Base-by-base conservation (phyloP, 23 tunicate species). In the Phallusia fumigata region DNA sequence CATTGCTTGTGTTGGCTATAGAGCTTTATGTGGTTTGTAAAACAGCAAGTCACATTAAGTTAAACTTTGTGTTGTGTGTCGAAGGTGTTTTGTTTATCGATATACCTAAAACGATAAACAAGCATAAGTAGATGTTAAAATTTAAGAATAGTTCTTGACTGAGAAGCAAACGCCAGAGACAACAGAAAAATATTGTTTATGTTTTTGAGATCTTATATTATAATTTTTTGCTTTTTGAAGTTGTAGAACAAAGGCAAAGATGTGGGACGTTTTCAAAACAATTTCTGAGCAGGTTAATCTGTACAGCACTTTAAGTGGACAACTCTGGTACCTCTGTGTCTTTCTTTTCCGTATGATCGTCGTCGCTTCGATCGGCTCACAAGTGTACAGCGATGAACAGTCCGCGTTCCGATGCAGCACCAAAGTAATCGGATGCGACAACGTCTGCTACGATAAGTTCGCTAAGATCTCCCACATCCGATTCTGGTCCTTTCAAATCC, bases 391-490 rank as follows among this genome's bases (percentile, higher is more conserved):
- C 65, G 98, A 95, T 50, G 98, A 95, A 86, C 91, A 95, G 77
- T 85, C 95, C 18, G 90, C 93, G 52, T 95, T 95, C 78, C 81
- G 87, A 58, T 95, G 98, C 91, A 90, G 93, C 80, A 95, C 98
- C 0, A 95, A 95, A 85, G 95, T 86, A 19, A 74, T 83, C 65
- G 98, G 98, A 30, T 95, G 98, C 75, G 95, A 95, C 36, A 95
- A 95, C 65, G 98, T 95, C n/a, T 95, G 98, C 75, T 95, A 89
- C 75, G 93, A 95, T 51, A 75, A 83, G 65, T 95, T 95, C 64
- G 94, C 98, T 47, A 90, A 90, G 79, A 95, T 95, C 65, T 95
- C 98, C 6, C 98, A 95, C 86, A 95, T 95, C 18, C 81, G 98
- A 13, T 95, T 88, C 53, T 95, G 98, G 98, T 77, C 98, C 18